Evolutionary conservation across 2,113 vertebrate species (phyloP).

Genomic region (Cariama cristata): DNA sequence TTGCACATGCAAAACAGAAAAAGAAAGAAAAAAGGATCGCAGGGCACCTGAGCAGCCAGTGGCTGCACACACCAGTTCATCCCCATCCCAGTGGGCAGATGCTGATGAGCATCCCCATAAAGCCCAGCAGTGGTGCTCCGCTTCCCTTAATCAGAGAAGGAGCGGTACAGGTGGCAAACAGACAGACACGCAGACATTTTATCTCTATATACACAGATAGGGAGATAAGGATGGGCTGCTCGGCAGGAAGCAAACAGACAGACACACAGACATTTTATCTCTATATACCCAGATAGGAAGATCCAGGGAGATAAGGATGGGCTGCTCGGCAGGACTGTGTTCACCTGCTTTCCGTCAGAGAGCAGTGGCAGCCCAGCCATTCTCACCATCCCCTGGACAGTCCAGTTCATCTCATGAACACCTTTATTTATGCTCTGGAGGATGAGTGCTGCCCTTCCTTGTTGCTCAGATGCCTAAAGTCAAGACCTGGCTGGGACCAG

Average conservation of each 20-base stretch:
- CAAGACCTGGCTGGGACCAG: background rate
- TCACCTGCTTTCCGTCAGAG: background rate
- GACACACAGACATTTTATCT: rapidly evolving
- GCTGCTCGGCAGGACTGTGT: background rate
- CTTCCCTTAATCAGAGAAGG: background rate
- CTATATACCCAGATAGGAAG: rapidly evolving
- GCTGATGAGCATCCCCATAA: background rate
- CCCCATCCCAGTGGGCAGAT: background rate
- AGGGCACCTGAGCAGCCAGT: background rate
- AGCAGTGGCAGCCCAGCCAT: background rate
- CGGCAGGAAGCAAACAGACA: background rate
- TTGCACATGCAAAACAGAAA: background rate
- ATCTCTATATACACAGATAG: rapidly evolving
- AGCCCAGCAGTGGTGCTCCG: background rate
- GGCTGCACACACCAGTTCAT: background rate
- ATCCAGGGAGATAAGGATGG: background rate
- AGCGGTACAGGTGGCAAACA: background rate
- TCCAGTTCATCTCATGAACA: background rate
- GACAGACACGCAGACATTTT: rapidly evolving
- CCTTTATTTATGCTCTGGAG: rapidly evolving
- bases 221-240: rapidly evolving
- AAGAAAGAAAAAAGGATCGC: background rate
- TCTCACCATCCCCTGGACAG: background rate
- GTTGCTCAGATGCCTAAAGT: background rate
- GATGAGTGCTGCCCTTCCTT: background rate